Evolutionary conservation across 2,888 invertebrate species (phyloP), one percentile per base, ranked within the genome.

Genomic region (Drosophila ochracea): DNA sequence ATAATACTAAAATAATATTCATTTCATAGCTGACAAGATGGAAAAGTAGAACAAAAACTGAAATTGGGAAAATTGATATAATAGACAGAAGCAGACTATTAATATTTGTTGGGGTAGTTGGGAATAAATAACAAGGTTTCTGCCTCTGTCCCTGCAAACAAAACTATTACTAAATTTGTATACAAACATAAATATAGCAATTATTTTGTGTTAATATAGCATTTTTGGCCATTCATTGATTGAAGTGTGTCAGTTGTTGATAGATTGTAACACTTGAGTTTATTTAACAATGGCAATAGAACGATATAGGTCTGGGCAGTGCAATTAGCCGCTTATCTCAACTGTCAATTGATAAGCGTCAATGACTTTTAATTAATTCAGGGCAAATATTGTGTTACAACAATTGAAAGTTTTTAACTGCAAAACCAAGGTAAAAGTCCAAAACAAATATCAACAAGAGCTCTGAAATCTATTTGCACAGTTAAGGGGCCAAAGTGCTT

Each of bases 291-390:
- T 60, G 49, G 31, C 47, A 13, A 30, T n/a, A 30, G 25, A 49
- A 19, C 13, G 35, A 37, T 25, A 11, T 11, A 28, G 31, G 1
- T 11, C 16, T 35, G 35, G 13, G 16, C 21, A 35, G 57, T 63
- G 74, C 60, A 63, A 77, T 75, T 71, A 55, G 70, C 72, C 50
- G 60, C 37, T 49, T 61, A 59, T 39, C 25, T 25, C 31, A 67
- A 61, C 67, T 69, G 73, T 47, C 71, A 86, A 86, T 80, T 83
- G 83, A 71, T 73, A 58, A 73, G 82, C 87, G 75, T 81, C 75
- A 77, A 82, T 85, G 90, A 73, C 74, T 90, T 89, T 89, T 89
- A 85, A 85, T 85, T 85, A 90, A 85, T 82, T 88, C 80, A 63
- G 73, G 64, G 72, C 83, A 88, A 88, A 85, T 82, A 85, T 84